phyloP scores from a whole-genome alignment of 2,113 vertebrate genomes.

The Tupaia tana region DNA sequence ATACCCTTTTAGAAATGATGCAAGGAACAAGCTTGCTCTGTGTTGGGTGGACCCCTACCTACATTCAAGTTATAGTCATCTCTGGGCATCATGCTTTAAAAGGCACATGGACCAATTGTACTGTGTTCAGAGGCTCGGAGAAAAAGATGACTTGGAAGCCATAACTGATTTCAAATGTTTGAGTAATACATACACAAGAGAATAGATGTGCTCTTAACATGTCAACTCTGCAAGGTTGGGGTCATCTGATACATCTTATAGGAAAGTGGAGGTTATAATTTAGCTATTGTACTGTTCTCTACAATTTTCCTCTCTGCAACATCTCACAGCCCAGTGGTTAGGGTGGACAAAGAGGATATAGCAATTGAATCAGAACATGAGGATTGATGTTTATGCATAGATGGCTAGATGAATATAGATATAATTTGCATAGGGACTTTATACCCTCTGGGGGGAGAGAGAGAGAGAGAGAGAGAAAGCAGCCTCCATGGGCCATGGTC shows the following conservation, averaged over 20 bases:
- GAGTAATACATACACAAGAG: neutral
- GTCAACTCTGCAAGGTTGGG: neutral
- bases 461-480: too few species aligned
- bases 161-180: constrained; percentile 17
- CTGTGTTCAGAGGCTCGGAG: neutral
- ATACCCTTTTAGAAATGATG: neutral
- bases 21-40: neutral
- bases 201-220: neutral
- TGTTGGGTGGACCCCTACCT: neutral
- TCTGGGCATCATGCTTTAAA: neutral
- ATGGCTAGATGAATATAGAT: too few species aligned
- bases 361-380: neutral
- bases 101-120: neutral
- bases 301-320: neutral
- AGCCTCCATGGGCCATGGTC: too few species aligned
- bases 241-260: neutral
- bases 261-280: neutral
- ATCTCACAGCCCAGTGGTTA: neutral
- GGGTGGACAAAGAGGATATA: neutral
- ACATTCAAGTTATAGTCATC: neutral
- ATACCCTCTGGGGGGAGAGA: too few species aligned
- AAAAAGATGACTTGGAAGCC: neutral
- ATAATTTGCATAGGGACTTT: too few species aligned
- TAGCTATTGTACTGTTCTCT: neutral
- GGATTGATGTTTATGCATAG: too few species aligned